Evolutionary conservation across 1,140 invertebrate genomes (phyloP), one percentile per base, ranked within the genome.

Genomic region (Trichonephila clavata): DNA sequence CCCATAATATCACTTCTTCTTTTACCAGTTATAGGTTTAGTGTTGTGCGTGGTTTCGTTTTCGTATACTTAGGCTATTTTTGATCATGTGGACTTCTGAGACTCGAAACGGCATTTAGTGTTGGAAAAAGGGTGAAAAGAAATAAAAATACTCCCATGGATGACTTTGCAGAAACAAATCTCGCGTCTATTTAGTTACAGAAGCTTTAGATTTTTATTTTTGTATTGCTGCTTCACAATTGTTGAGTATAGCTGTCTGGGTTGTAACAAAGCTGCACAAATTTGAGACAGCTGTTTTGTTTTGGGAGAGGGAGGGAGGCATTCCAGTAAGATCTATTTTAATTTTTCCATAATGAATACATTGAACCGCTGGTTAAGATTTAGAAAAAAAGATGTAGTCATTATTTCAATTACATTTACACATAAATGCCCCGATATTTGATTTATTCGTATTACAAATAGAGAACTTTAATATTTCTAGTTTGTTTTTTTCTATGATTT

Each of bases 1-100:
- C 27, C 8, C 86, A 63, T 77, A 89, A 89, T 77, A 89, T 89
- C 43, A 32, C 87, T 89, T 89, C 39, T 77, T 77, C 39, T 77
- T 77, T 89, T 89, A 65, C 63, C 87, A 24, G n/a, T 59, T 43
- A 89, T 89, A 60, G 63, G 39, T 50, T 77, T 57, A 39, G 32
- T 43, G 65, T 71, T 77, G 50, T n/a, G 10, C 86, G 32, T 65
- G 86, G 50, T 39, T 20, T 87, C 81, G 71, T 39, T 84, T 24
- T 18, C 43, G 83, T 84, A 87, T 65, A n/a, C 86, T 27, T 24
- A 21, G 2, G 86, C 65, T 89, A 89, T 89, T 89, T 89, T 89
- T 77, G 61, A 77, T 77, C 20, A 65, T 63, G 24, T 8, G 86
- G 20, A 87, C 27, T 87, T 61, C 2, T 59, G 81, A 21, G 39